phyloP scores from a whole-genome alignment of 2,113 vertebrate genomes.

The Pyrgilauda ruficollis region DNA sequence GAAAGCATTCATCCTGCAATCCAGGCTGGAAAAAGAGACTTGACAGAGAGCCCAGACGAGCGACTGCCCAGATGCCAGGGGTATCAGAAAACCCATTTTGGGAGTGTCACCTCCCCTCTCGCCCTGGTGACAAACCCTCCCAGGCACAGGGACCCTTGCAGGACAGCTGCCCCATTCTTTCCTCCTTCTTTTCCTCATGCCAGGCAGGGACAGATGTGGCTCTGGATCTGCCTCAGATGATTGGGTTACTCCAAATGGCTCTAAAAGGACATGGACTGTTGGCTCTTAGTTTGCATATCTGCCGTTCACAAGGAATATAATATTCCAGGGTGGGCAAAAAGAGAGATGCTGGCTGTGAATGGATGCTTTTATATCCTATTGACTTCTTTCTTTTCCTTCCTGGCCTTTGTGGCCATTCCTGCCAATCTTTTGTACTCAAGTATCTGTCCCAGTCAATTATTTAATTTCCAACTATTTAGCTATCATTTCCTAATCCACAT shows the following conservation, averaged over 20 bases:
- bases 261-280: not conserved
- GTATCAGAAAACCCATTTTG: not conserved
- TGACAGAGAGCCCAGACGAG: not conserved
- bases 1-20: not conserved
- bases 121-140: not conserved
- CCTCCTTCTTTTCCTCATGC: not conserved
- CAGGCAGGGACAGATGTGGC: constrained; percentile 56
- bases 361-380: not conserved
- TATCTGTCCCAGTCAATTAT: not conserved
- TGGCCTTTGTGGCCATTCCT: not conserved
- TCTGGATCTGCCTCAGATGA: not conserved
- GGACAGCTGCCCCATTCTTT: constrained; percentile 59
- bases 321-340: not conserved
- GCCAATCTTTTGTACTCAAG: not conserved
- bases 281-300: not conserved
- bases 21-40: not conserved
- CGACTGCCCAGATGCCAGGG: not conserved
- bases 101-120: not conserved
- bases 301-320: not conserved
- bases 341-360: not conserved
- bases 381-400: not conserved
- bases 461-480: not conserved
- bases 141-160: not conserved
- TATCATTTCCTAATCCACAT: not conserved
- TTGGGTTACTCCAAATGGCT: constrained; percentile 24